Base-by-base conservation (phyloP, 2,888 invertebrate genomes). In the Penaeus monodon region DNA sequence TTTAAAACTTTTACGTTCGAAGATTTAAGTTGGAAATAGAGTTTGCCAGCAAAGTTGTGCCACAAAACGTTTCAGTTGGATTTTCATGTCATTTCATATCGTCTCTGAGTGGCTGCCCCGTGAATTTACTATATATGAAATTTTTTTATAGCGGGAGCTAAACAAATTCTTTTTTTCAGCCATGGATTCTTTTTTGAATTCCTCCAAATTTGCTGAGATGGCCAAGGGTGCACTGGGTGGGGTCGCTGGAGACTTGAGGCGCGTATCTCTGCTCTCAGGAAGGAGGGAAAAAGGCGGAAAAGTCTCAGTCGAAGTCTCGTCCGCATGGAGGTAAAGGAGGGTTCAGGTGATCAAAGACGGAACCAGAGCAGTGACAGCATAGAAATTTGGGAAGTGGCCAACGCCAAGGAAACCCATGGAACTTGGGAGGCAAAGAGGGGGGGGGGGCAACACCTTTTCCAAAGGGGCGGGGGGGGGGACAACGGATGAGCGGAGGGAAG, bases 111-210 rank as follows among this genome's bases (percentile, higher is more conserved):
- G 49, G 49, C 12, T 14, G 49, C 49, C 10, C 12, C 0, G 49
- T 14, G 49, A 49, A 49, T 10, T 49, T 12, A 49, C 49, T 49
- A 49, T 2, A 49, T 49, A 14, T 14, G n/a, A n/a, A 8, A 4
- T 1, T 49, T 49, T 49, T 74, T 77, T 84, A 64, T 44, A 38
- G 27, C 78, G 73, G 20, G 27, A 38, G 38, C 78, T 79, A 27
- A 38, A 63, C 27, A 68, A n/a, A 38, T 65, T 77, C 81, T 85
- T 64, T 24, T 77, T 81, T 85, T 20, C 85, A 88, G 88, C 85
- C 79, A 76, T 86, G 78, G 85, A 86, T 66, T 88, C 88, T 57
- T 88, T 88, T 66, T 70, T 88, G 79, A 83, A 88, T 57, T 88
- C 88, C n/a, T 81, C 83, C 24, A 82, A 81, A 65, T 79, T 88